phyloP scores from a whole-genome alignment of 2,113 vertebrate species.

The Burhinus oedicnemus region DNA sequence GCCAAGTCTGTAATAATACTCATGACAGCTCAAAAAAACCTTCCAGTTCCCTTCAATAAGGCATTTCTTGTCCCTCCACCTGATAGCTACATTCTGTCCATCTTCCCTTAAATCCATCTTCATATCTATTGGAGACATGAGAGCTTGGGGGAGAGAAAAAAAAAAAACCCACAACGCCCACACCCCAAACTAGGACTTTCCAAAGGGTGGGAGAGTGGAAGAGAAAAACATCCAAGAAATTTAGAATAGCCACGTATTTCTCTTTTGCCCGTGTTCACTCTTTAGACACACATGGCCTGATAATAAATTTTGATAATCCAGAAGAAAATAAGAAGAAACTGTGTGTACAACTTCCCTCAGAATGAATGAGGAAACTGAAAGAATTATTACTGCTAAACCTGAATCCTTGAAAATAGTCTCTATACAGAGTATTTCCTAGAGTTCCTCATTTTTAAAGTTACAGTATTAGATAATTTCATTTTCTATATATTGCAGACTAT shows the following conservation, averaged over 20 bases:
- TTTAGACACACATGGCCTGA: not conserved
- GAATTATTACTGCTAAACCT: not conserved
- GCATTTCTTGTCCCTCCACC: not conserved
- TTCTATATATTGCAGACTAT: not conserved
- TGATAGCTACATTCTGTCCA: not conserved
- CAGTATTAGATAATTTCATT: not conserved
- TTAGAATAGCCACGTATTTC: not conserved
- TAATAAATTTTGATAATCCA: not conserved
- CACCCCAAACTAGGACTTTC: not conserved
- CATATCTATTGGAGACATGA: accelerated
- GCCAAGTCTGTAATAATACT: not conserved
- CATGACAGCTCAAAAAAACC: not conserved
- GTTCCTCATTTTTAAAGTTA: not conserved
- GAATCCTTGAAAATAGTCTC: not conserved
- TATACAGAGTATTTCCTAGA: not conserved
- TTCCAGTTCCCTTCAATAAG: not conserved
- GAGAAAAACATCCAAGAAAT: not conserved
- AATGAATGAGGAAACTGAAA: not conserved
- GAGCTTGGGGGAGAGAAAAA: not conserved
- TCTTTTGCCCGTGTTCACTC: not conserved
- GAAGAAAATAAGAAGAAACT: not conserved
- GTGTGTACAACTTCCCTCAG: not conserved
- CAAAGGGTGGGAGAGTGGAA: not conserved
- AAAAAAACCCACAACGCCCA: not conserved
- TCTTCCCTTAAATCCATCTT: not conserved